phyloP scores from a whole-genome alignment of 2,797 vertebrate genomes.

The Hippocampus kuda region DNA sequence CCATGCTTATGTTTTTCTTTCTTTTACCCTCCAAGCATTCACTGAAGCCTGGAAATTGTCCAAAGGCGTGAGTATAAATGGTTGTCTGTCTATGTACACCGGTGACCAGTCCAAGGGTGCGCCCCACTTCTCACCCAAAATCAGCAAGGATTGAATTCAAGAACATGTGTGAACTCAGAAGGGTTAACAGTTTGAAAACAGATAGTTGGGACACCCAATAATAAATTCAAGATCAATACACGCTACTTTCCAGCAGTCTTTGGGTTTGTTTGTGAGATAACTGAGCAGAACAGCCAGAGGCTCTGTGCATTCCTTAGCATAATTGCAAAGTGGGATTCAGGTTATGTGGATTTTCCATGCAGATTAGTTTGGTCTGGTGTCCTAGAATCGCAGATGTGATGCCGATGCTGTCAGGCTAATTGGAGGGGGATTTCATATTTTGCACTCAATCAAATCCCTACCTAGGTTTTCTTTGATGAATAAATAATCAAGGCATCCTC shows the following conservation, averaged over 20 bases:
- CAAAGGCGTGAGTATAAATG: too few relatives aligned
- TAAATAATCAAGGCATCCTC: constrained; percentile 33
- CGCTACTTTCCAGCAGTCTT: constrained; percentile 20
- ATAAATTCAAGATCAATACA: constrained; percentile 26
- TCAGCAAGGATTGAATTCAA: not conserved
- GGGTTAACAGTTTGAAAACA: constrained; percentile 10
- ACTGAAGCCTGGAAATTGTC: too few relatives aligned
- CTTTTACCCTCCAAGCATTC: too few relatives aligned
- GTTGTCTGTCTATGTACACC: too few relatives aligned
- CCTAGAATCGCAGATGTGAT: constrained; percentile 30
- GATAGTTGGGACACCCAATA: constrained; percentile 9
- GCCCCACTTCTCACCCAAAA: too few relatives aligned
- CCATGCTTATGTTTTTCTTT: too few relatives aligned
- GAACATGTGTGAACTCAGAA: not conserved
- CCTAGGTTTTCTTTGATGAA: constrained; percentile 45
- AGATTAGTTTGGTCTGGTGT: constrained; percentile 34
- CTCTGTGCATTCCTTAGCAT: constrained; percentile 39
- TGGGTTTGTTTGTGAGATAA: constrained; percentile 26
- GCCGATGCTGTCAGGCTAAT: constrained; percentile 39
- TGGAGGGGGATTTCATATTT: constrained; percentile 22
- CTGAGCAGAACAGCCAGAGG: constrained; percentile 27
- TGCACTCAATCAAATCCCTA: constrained; percentile 36
- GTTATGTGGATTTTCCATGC: constrained; percentile 28
- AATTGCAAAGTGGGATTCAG: constrained; percentile 34
- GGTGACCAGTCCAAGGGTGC: not conserved